Percentiles rank a stretch among this genome's conserved stretches.
Evolutionary conservation across 23 tunicate species (phyloP).

Genomic region (Halocynthia aurantium): DNA sequence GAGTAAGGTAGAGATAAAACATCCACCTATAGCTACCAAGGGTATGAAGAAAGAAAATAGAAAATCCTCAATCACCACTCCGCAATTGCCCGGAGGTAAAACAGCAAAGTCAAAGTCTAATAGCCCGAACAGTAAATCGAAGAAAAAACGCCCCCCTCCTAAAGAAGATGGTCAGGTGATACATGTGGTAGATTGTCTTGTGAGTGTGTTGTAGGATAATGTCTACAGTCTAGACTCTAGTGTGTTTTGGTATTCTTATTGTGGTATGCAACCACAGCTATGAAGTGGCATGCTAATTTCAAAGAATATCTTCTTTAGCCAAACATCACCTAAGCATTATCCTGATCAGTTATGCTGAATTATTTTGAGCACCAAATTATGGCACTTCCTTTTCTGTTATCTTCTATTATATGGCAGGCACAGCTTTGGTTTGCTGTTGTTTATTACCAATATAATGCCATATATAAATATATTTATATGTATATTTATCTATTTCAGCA

Average conservation of each 20-base stretch:
- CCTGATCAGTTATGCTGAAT: too few relatives aligned
- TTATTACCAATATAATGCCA: not conserved
- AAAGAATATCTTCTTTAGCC: too few relatives aligned
- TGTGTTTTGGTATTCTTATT: too few relatives aligned
- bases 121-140: not conserved
- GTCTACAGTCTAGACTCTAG: not conserved
- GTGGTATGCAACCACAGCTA: too few relatives aligned
- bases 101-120: not conserved
- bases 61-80: not conserved
- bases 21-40: slow-evolving; percentile 9
- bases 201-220: not conserved
- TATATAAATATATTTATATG: too few relatives aligned
- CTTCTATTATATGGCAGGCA: not conserved
- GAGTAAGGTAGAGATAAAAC: not conserved
- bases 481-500: slow-evolving; percentile 15
- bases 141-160: slow-evolving; percentile 8
- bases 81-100: not conserved
- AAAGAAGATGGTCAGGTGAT: not conserved
- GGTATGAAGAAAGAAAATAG: not conserved
- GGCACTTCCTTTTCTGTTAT: too few relatives aligned
- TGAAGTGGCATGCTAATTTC: too few relatives aligned
- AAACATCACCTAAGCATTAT: too few relatives aligned
- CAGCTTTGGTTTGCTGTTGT: not conserved
- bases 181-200: too few relatives aligned
- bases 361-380: too few relatives aligned